phyloP scores from a whole-genome alignment of 2,113 vertebrate genomes.

The Scytalopus superciliaris region DNA sequence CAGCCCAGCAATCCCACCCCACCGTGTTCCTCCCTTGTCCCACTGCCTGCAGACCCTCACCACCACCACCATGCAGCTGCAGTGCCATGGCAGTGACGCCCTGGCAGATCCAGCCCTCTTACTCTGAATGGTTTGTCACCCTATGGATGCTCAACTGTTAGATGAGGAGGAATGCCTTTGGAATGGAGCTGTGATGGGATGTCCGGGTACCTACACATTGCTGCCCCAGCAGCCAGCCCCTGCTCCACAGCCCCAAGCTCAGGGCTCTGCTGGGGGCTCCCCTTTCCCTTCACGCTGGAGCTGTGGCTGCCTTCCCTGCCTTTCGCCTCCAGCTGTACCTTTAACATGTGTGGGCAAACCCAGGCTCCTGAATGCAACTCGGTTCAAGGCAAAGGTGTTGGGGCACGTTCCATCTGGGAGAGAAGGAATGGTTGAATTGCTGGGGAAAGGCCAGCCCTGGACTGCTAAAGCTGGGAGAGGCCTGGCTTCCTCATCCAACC shows the following conservation, averaged over 20 bases:
- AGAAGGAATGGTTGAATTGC: conserved; percentile 2
- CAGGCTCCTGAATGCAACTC: not conserved
- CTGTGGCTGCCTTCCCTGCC: not conserved
- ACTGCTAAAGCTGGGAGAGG: conserved; percentile 37
- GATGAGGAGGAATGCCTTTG: not conserved
- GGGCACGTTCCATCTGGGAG: not conserved
- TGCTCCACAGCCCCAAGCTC: not conserved
- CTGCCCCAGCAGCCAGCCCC: not conserved
- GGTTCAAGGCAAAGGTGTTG: conserved; percentile 37
- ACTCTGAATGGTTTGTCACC: not conserved
- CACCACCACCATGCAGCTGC: not conserved
- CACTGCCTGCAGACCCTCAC: not conserved
- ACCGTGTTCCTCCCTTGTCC: not conserved
- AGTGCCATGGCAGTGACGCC: fast-evolving
- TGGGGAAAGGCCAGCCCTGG: conserved; percentile 34
- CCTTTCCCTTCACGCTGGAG: not conserved
- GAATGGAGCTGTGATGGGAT: not conserved
- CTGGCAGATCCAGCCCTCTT: not conserved
- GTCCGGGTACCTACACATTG: fast-evolving
- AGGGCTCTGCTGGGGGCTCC: not conserved
- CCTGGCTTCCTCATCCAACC: not conserved
- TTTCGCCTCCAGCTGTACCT: conserved; percentile 4
- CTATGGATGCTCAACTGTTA: not conserved
- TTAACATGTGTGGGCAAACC: conserved; percentile 67
- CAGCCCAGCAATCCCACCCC: fast-evolving